Conservation (phyloP, 2,888 invertebrate genomes). For the Chalcis sispes region DNA sequence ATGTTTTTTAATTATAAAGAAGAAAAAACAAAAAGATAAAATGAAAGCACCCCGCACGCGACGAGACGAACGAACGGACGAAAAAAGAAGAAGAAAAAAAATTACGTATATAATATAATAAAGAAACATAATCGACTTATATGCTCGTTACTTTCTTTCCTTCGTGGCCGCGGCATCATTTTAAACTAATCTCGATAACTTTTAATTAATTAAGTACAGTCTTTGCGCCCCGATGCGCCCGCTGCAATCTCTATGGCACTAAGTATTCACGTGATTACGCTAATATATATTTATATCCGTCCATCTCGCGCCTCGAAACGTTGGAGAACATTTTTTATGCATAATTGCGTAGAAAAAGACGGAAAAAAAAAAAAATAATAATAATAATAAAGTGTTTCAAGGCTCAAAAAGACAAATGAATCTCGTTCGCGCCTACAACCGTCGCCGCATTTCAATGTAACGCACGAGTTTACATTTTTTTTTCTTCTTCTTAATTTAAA, state of each 20-base stretch:
- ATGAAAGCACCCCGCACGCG: conserved; percentile 46
- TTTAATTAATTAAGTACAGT: conserved; percentile 74
- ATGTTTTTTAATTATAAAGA: conserved; percentile 38
- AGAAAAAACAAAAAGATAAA: background rate
- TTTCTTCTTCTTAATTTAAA: no score
- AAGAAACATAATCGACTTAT: conserved; percentile 42
- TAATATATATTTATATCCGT: conserved; percentile 53
- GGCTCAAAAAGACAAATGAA: conserved; percentile 38
- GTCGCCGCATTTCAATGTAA: conserved; percentile 48
- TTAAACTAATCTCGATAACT: conserved; percentile 42
- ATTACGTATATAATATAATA: conserved; percentile 33
- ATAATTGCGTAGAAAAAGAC: conserved; percentile 44
- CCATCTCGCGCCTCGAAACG: conserved; percentile 51
- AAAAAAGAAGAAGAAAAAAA: conserved; percentile 26
- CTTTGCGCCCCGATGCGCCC: conserved; percentile 67
- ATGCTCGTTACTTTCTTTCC: background rate
- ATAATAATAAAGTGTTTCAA: conserved; percentile 54
- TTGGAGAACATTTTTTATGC: conserved; percentile 33
- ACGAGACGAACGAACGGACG: conserved; percentile 56
- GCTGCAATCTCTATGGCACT: conserved; percentile 74
- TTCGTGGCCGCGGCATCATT: conserved; percentile 31
- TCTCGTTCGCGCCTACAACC: conserved; percentile 50
- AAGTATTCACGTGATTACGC: conserved; percentile 73
- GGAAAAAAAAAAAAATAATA: conserved; percentile 55
- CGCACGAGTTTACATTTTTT: conserved; percentile 40